phyloP scores from a whole-genome alignment of 2,113 vertebrate genomes.

The Hydropotes inermis region DNA sequence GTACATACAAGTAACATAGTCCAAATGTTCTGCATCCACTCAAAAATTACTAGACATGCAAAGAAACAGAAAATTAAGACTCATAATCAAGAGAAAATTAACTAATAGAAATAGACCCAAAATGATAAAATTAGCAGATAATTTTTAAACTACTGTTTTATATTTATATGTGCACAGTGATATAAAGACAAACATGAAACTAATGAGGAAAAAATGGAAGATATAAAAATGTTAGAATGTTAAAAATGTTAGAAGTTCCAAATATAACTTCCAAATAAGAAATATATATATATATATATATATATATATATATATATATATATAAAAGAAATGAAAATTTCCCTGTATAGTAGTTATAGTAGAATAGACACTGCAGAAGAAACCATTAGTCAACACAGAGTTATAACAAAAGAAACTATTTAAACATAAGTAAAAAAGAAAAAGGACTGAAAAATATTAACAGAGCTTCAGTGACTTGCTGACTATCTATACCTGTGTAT shows the following conservation, averaged over 20 bases:
- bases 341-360: background rate
- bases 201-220: background rate
- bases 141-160: background rate
- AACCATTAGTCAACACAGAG: background rate
- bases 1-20: background rate
- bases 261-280: background rate
- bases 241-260: background rate
- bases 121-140: background rate
- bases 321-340: background rate
- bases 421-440: background rate
- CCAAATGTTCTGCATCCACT: background rate
- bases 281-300: background rate
- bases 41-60: background rate
- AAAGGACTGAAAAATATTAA: background rate
- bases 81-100: background rate
- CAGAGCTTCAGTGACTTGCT: background rate
- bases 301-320: background rate
- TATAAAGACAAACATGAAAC: background rate
- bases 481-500: background rate
- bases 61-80: background rate
- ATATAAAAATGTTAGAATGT: background rate
- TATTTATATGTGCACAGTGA: background rate
- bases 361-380: background rate
- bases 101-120: background rate
- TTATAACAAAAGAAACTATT: background rate